A percentile compares a stretch with the other conserved stretches of the same genome.
phyloP scores from a whole-genome alignment of 2,113 vertebrate species.

The Daphoenositta chrysoptera region DNA sequence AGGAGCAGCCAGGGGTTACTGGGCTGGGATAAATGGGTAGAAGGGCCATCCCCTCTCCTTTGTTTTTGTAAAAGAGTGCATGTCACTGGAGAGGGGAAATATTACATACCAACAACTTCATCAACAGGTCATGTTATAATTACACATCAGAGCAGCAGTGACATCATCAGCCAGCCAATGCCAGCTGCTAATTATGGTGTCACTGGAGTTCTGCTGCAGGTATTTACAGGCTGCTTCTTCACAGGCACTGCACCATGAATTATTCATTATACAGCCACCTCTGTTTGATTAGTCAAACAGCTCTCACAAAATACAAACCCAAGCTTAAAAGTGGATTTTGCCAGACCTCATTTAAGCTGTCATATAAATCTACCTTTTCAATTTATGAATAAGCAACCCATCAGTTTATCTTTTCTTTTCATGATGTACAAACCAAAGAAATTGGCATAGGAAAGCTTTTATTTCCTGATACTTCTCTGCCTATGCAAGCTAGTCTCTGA shows the following conservation, averaged over 20 bases:
- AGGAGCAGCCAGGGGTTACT: background rate
- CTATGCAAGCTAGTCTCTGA: background rate
- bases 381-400: constrained; percentile 17
- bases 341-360: constrained; percentile 22
- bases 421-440: background rate
- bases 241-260: background rate
- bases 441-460: background rate
- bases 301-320: background rate
- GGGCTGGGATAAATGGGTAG: background rate
- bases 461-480: background rate
- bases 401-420: constrained; percentile 18
- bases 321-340: constrained; percentile 10
- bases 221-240: constrained; percentile 26
- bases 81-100: rapidly evolving
- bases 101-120: background rate
- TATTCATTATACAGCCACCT: constrained; percentile 28
- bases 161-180: background rate
- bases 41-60: rapidly evolving
- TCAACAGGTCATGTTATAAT: background rate
- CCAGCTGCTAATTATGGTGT: constrained; percentile 16
- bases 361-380: background rate
- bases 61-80: background rate
- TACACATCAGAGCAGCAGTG: background rate
- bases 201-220: background rate
- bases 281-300: constrained; percentile 37